A percentile compares a stretch with the other conserved stretches of the same genome.
phyloP scores from a whole-genome alignment of 2,888 invertebrate species.

The Cabera pusaria region DNA sequence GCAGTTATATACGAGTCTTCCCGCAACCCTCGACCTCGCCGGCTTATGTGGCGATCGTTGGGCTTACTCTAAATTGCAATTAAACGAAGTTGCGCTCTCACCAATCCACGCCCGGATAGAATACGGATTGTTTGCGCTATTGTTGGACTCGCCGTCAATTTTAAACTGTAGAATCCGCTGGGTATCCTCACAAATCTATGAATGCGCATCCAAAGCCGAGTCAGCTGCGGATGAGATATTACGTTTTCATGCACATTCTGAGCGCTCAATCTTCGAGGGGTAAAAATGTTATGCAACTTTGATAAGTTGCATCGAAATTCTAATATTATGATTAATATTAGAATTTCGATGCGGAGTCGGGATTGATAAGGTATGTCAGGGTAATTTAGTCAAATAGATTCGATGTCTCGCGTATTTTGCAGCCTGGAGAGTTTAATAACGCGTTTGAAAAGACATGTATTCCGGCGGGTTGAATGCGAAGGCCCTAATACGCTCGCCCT shows the following conservation, averaged over 20 bases:
- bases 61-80: constrained; percentile 72
- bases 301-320: too few relatives aligned
- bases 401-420: constrained; percentile 54
- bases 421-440: constrained; percentile 68
- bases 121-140: constrained; percentile 34
- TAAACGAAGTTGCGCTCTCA: constrained; percentile 57
- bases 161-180: constrained; percentile 23
- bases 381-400: constrained; percentile 61
- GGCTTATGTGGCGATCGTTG: constrained; percentile 65
- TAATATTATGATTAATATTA: constrained; percentile 29
- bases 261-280: constrained; percentile 40
- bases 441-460: constrained; percentile 70
- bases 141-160: constrained; percentile 24
- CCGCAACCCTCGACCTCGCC: constrained; percentile 57
- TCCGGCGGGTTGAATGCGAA: constrained; percentile 58
- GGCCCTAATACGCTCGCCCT: constrained; percentile 58
- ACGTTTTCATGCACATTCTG: constrained; percentile 45
- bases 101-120: constrained; percentile 26
- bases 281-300: constrained; percentile 35
- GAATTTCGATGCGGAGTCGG: constrained; percentile 29
- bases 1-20: constrained; percentile 49
- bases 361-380: constrained; percentile 30
- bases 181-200: constrained; percentile 38
- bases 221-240: constrained; percentile 50
- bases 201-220: constrained; percentile 36